Evolutionary conservation across 2,888 invertebrate species (phyloP), one percentile per base, ranked within the genome.

Genomic region (Bombylius major): DNA sequence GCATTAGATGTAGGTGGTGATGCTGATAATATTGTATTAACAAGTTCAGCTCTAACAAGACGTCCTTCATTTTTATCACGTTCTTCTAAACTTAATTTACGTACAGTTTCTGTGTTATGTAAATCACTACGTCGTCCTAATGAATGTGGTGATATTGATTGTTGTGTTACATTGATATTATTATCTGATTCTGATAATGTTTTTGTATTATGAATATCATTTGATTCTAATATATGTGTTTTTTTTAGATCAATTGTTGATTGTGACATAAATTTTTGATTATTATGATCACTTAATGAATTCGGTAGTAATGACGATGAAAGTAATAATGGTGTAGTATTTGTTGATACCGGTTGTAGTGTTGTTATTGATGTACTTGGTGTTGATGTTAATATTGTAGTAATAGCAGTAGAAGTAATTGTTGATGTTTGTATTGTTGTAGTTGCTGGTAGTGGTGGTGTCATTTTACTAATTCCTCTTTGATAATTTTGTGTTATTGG

Each of bases 181-280:
- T 72, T 73, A 57, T 72, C 71, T 45, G 76, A 75, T 55, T 71
- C 70, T 56, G 74, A 70, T 34, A 72, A 62, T n/a, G 67, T 56
- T 13, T 50, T 50, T 23, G 31, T 14, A 5, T 23, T 34, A 31
- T 32, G n/a, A 13, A 53, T 33, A 56, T 73, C 73, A 56, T 67
- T 65, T 39, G 70, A 67, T 45, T 72, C 71, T 59, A 73, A 69
- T 58, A 69, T 68, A 58, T 69, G 67, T 57, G 65, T 66, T 60
- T 69, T 72, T 69, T 78, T 68, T 54, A 73, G 64, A 66, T 75
- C 74, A 54, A 72, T 66, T 36, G 68, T 70, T 42, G 73, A 71
- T 62, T 72, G 73, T 61, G 73, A 66, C 69, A 70, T 65, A 62
- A 65, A 69, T 58, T 69, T 68, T 23, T 67, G 67, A 64, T 67